These are phyloP conservation scores for Lipophrys pholis DNA, from an alignment of 2,113 vertebrate genomes.

Conservation along the genomic window DNA sequence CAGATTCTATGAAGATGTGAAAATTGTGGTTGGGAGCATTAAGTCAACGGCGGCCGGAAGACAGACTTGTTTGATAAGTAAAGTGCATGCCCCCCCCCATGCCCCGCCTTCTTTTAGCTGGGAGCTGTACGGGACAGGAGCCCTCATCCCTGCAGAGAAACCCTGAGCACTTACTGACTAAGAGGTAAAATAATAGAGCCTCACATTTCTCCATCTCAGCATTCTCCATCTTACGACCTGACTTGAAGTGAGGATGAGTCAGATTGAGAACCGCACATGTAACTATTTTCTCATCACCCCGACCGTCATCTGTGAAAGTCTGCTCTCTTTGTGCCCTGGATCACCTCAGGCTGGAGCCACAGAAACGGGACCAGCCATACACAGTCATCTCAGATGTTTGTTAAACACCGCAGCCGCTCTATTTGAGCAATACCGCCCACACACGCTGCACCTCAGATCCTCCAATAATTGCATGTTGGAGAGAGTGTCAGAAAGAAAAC, in stretches of 20 bases:
- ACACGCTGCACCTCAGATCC: constrained; percentile 68
- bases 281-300: constrained; percentile 69
- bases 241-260: constrained; percentile 71
- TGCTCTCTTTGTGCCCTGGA: constrained; percentile 36
- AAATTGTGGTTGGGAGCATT: constrained; percentile 35
- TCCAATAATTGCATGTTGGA: constrained; percentile 66
- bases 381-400: constrained; percentile 67
- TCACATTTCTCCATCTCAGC: constrained; percentile 62
- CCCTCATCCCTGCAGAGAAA: constrained; percentile 58
- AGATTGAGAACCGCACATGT: constrained; percentile 66
- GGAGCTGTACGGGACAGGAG: constrained; percentile 27
- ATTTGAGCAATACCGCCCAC: constrained; percentile 72
- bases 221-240: constrained; percentile 45
- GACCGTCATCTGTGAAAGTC: constrained; percentile 55
- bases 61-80: constrained; percentile 39
- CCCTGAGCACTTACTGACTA: constrained; percentile 44
- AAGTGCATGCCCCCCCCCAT: constrained; percentile 9
- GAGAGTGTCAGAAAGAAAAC: constrained; percentile 58
- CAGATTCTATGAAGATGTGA: constrained; percentile 33
- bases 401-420: constrained; percentile 67
- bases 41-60: constrained; percentile 42
- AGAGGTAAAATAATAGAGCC: constrained; percentile 61
- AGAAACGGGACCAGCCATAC: constrained; percentile 47
- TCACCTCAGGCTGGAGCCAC: constrained; percentile 49
- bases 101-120: constrained; percentile 29